Percentiles rank a stretch among this genome's conserved stretches.
These are phyloP conservation scores for Acrossocheilus fasciatus DNA, from an alignment of 2,797 vertebrate genomes.

Conservation along the genomic window DNA sequence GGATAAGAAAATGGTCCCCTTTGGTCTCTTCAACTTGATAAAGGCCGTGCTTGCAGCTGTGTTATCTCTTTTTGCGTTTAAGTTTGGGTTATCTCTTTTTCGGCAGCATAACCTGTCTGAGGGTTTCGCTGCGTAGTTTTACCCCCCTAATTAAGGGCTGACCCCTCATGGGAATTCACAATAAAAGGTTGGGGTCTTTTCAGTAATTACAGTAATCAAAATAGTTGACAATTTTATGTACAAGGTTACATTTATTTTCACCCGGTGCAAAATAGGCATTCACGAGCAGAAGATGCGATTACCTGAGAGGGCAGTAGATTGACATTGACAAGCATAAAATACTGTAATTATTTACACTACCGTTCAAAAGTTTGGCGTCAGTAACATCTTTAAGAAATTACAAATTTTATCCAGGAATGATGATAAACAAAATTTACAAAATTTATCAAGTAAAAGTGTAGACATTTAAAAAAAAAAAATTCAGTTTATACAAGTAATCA, in stretches of 20 bases:
- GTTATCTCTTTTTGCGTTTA: conserved; percentile 26
- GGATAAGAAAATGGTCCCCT: conserved; percentile 12
- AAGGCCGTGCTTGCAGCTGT: conserved; percentile 21
- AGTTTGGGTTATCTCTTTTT: conserved; percentile 24
- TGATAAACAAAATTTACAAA: too few species aligned
- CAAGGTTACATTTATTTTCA: neutral
- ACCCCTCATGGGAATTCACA: neutral
- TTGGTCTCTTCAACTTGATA: conserved; percentile 32
- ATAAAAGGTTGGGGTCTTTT: neutral
- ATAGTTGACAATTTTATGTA: neutral
- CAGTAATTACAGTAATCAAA: neutral
- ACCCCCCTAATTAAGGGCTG: conserved; percentile 7
- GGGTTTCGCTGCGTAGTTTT: neutral
- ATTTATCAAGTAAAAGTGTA: neutral
- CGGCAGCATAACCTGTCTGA: conserved; percentile 2
- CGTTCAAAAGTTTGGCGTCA: neutral
- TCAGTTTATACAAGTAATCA: neutral
- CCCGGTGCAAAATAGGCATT: neutral
- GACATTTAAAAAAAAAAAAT: neutral
- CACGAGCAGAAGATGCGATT: neutral
- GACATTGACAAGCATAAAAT: neutral
- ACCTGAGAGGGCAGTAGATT: neutral
- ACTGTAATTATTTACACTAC: neutral
- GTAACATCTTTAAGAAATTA: neutral
- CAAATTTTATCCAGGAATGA: neutral